Percentiles rank a stretch among this genome's conserved stretches.
These are phyloP conservation scores for Pteromalus puparum DNA, from an alignment of 1,140 invertebrate genomes.

Conservation along the genomic window DNA sequence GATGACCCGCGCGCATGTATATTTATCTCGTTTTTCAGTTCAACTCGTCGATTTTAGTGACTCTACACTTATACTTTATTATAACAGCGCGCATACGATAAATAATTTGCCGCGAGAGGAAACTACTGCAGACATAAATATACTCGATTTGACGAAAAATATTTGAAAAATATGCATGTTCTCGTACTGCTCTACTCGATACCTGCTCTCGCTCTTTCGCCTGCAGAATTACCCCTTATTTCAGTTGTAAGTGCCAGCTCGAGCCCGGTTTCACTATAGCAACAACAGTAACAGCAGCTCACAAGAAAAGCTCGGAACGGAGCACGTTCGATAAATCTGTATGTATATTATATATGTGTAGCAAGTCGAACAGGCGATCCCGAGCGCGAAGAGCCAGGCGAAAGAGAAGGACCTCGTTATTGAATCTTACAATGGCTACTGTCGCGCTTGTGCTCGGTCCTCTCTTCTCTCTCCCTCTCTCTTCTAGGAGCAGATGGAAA, in stretches of 20 bases:
- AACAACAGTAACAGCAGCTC: not conserved
- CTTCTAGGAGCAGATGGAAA: conserved; percentile 37
- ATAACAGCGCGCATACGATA: not conserved
- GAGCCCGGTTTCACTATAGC: not conserved
- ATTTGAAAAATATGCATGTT: not conserved
- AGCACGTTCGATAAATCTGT: conserved; percentile 43
- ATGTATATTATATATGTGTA: conserved; percentile 28
- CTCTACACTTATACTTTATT: not conserved
- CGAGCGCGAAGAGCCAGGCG: not conserved
- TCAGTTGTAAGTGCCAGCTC: conserved; percentile 10
- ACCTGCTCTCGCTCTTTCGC: not conserved
- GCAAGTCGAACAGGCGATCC: conserved; percentile 2
- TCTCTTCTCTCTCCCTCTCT: not conserved
- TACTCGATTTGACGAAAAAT: not conserved
- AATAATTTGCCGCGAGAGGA: not conserved
- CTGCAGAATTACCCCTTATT: conserved; percentile 18
- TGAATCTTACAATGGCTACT: conserved; percentile 49
- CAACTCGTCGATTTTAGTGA: not conserved
- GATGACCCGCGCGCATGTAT: not conserved
- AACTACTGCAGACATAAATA: not conserved
- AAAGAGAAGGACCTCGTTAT: conserved; percentile 46
- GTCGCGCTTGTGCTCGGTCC: not conserved
- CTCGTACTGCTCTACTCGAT: no score
- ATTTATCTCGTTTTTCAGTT: not conserved
- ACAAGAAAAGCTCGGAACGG: not conserved